Evolutionary conservation across 1,140 invertebrate species (phyloP), one percentile per base, ranked within the genome.

Genomic region (Harpegnathos saltator): DNA sequence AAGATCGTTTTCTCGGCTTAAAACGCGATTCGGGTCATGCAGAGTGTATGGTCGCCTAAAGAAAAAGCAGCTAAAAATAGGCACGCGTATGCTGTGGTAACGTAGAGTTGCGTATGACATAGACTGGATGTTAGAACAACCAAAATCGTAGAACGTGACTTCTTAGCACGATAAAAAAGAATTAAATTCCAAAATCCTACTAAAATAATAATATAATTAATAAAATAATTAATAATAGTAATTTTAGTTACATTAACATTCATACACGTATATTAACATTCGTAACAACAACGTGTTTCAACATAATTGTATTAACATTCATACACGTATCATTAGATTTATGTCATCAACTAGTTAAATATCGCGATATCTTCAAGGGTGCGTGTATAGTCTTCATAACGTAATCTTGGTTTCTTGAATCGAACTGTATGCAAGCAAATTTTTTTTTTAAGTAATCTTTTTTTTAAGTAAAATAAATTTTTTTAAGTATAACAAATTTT

Each of bases 11-110:
- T 44, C 38, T 44, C 38, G 38, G 17, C 14, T 68, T 17, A 24
- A 80, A 71, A 59, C 22, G 63, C 38, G 65, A 69, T 78, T 71
- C 65, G 65, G 52, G 33, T 59, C 33, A 56, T 12, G 4, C 56
- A 52, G 38, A 44, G 14, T 19, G 15, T 19, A 33, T 29, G n/a
- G 26, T 26, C 33, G 52, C 22, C 52, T 48, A 17, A 71, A 58
- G 65, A 26, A 58, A 26, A 58, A 59, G 22, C 3, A 24, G 22
- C 65, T 80, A 80, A 80, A 80, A 80, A 80, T 80, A 80, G 65
- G 48, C 22, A 48, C 52, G 65, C 29, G 65, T 29, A 4, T 68
- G 52, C 33, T 17, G 19, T 12, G 58, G 65, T 58, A 77, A 77
- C 19, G 14, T 80, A 58, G 15, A 3, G 7, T 22, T 44, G 38